phyloP scores from a whole-genome alignment of 2,888 invertebrate species.

The Drosophila anceps region DNA sequence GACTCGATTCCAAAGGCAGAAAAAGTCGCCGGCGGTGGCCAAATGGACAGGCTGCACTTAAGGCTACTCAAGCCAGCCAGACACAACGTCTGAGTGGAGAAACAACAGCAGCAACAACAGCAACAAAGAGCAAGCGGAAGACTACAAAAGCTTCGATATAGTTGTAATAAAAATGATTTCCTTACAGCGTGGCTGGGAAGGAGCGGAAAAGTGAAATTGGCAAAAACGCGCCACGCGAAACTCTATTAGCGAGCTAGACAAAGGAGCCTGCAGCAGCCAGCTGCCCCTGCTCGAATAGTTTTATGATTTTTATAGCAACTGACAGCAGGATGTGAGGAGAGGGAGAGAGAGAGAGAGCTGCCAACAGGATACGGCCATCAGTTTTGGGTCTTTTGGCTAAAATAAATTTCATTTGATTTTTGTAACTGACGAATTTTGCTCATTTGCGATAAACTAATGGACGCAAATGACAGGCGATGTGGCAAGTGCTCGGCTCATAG shows the following conservation, averaged over 20 bases:
- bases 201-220: constrained; percentile 71
- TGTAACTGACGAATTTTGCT: constrained; percentile 41
- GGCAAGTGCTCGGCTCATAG: constrained; percentile 15
- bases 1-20: constrained; percentile 31
- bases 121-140: constrained; percentile 62
- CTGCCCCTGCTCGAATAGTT: constrained; percentile 60
- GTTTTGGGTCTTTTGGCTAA: constrained; percentile 33
- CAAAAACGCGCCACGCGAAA: constrained; percentile 58
- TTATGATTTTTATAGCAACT: constrained; percentile 78
- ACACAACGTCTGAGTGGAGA: constrained; percentile 41
- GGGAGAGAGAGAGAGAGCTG: background rate
- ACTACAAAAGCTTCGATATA: constrained; percentile 74
- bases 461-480: constrained; percentile 63
- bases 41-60: constrained; percentile 70
- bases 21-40: constrained; percentile 31
- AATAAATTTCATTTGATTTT: constrained; percentile 50
- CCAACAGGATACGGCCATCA: constrained; percentile 52
- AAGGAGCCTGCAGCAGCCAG: constrained; percentile 43
- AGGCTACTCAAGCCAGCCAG: constrained; percentile 48
- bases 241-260: constrained; percentile 78
- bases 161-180: constrained; percentile 77
- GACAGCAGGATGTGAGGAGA: constrained; percentile 58
- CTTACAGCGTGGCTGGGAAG: constrained; percentile 43
- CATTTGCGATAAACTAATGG: constrained; percentile 72
- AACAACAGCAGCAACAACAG: background rate